A percentile compares a stretch with the other conserved stretches of the same genome.
These are phyloP conservation scores for Biston betularia DNA, from an alignment of 2,888 invertebrate genomes.

Conservation along the genomic window DNA sequence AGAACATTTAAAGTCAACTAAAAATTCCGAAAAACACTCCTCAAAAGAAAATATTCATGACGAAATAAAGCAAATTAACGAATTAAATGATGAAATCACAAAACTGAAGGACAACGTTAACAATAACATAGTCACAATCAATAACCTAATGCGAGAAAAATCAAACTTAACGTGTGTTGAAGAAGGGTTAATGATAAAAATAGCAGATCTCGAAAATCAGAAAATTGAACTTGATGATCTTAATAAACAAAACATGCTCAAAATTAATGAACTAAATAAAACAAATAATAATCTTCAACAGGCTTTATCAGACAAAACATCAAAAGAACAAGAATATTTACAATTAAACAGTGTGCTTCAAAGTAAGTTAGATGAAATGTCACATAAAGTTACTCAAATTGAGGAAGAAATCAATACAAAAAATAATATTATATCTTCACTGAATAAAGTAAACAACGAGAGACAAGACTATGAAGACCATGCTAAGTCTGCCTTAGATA, in stretches of 20 bases:
- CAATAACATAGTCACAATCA: constrained; percentile 55
- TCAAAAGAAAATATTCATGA: constrained; percentile 51
- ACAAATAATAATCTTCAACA: constrained; percentile 49
- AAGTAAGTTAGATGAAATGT: constrained; percentile 49
- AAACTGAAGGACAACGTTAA: constrained; percentile 51
- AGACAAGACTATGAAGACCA: constrained; percentile 53
- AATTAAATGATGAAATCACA: constrained; percentile 51
- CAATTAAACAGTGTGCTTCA: constrained; percentile 49
- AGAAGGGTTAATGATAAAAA: constrained; percentile 53
- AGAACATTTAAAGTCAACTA: constrained; percentile 55
- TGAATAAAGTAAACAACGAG: constrained; percentile 50
- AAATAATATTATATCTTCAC: constrained; percentile 51
- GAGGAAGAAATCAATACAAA: constrained; percentile 55
- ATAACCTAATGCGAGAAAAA: constrained; percentile 56
- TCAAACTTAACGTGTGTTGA: constrained; percentile 47
- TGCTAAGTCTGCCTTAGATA: constrained; percentile 54
- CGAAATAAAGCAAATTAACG: constrained; percentile 56
- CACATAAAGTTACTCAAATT: constrained; percentile 48
- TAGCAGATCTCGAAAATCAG: constrained; percentile 48
- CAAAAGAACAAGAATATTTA: constrained; percentile 43
- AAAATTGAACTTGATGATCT: constrained; percentile 48
- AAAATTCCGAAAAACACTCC: constrained; percentile 35
- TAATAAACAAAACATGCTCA: constrained; percentile 45
- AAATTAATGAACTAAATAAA: constrained; percentile 52
- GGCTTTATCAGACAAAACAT: constrained; percentile 44